Evolutionary conservation across 2,888 invertebrate species (phyloP).

Genomic region (Andrena bicolor): DNA sequence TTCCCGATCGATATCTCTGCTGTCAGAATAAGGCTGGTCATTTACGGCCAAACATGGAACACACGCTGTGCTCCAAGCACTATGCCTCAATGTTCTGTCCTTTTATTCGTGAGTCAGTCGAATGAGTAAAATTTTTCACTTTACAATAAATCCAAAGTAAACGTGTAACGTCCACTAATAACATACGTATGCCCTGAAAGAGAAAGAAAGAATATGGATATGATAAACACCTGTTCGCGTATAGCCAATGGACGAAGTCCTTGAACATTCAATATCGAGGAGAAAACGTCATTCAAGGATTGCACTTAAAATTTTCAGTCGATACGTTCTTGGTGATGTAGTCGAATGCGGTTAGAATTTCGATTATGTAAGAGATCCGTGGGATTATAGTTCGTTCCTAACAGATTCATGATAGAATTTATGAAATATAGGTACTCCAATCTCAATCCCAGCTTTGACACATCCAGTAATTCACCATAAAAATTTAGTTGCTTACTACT

Average conservation of each 20-base stretch:
- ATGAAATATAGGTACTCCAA: neutral
- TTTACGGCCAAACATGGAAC: constrained; percentile 33
- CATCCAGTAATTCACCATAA: no score
- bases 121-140: neutral
- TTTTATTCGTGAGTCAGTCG: neutral
- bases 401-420: neutral
- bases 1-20: constrained; percentile 51
- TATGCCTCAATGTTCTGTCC: neutral
- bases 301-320: constrained; percentile 24
- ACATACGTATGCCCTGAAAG: no score
- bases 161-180: neutral
- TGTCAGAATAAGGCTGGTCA: constrained; percentile 34
- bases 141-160: neutral
- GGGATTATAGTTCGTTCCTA: neutral
- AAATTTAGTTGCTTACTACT: no score
- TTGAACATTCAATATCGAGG: neutral
- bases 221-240: no score
- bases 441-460: neutral
- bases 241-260: neutral
- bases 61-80: neutral
- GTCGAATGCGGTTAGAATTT: constrained; percentile 5
- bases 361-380: constrained; percentile 33
- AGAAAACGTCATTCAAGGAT: constrained; percentile 6
- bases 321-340: constrained; percentile 8
- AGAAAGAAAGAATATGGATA: no score